A percentile compares a stretch with the other conserved stretches of the same genome.
phyloP scores from a whole-genome alignment of 2,113 vertebrate species.

The Prionailurus bengalensis region DNA sequence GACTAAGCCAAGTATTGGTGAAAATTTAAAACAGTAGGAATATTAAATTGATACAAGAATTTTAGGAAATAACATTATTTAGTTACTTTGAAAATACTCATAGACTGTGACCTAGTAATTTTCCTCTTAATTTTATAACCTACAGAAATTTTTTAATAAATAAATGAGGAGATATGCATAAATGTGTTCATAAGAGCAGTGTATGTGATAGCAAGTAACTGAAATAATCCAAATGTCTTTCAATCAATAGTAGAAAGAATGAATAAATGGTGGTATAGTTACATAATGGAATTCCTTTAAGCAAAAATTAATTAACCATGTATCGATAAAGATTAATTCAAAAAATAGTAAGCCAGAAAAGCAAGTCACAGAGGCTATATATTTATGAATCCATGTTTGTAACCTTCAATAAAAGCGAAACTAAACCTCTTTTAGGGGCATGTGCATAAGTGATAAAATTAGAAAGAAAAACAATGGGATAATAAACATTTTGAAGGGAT shows the following conservation, averaged over 20 bases:
- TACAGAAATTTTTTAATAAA: not conserved
- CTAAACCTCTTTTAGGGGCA: not conserved
- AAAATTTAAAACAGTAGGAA: not conserved
- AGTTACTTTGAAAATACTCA: not conserved
- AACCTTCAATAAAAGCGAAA: conserved; percentile 17
- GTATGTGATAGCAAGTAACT: not conserved
- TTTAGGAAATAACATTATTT: not conserved
- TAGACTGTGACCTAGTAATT: not conserved
- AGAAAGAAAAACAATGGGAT: not conserved
- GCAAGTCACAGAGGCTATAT: not conserved
- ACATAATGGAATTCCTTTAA: not conserved
- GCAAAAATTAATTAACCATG: not conserved
- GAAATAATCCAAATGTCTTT: not conserved
- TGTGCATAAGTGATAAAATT: not conserved
- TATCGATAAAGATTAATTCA: not conserved
- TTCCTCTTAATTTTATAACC: conserved; percentile 2
- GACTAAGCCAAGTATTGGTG: not conserved
- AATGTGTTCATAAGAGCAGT: not conserved
- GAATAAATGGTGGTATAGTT: not conserved
- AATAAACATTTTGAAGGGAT: not conserved
- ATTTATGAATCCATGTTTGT: not conserved
- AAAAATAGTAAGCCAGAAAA: not conserved
- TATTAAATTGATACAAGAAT: not conserved
- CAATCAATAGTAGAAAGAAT: not conserved
- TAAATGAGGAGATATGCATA: not conserved